Percentiles rank a stretch among this genome's conserved stretches.
Conservation (phyloP, 2,888 invertebrate genomes). For the Drosophila silvestris region DNA sequence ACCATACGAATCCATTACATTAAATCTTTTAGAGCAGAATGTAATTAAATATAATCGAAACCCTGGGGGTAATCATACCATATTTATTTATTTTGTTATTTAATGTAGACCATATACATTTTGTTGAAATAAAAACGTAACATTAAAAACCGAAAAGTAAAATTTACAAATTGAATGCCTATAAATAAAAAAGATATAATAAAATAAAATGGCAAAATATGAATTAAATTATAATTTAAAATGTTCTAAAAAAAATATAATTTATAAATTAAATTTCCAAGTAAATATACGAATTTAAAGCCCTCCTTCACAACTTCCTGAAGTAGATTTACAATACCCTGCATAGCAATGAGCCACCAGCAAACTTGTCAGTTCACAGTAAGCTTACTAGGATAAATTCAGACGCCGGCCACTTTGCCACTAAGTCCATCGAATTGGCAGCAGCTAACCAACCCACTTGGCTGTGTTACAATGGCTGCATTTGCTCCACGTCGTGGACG, state of each 20-base stretch:
- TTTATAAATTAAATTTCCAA: background rate
- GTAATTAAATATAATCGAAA: no score
- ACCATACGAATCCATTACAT: background rate
- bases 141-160: background rate
- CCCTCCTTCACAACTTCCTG: background rate
- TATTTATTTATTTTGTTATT: no score
- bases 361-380: conserved; percentile 33
- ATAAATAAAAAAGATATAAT: background rate
- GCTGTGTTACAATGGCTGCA: conserved; percentile 28
- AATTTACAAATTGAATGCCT: background rate
- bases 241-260: fast-evolving
- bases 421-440: conserved; percentile 44
- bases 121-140: background rate
- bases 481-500: conserved; percentile 53
- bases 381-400: conserved; percentile 9
- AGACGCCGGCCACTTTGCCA: conserved; percentile 9
- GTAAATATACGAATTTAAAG: background rate
- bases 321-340: background rate
- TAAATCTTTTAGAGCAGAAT: background rate
- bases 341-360: conserved; percentile 8
- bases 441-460: conserved; percentile 10
- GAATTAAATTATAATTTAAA: no score
- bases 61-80: no score
- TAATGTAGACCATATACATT: background rate
- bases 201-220: background rate